Base-by-base conservation (phyloP, 2,113 vertebrate genomes). In the Cepphus grylle region DNA sequence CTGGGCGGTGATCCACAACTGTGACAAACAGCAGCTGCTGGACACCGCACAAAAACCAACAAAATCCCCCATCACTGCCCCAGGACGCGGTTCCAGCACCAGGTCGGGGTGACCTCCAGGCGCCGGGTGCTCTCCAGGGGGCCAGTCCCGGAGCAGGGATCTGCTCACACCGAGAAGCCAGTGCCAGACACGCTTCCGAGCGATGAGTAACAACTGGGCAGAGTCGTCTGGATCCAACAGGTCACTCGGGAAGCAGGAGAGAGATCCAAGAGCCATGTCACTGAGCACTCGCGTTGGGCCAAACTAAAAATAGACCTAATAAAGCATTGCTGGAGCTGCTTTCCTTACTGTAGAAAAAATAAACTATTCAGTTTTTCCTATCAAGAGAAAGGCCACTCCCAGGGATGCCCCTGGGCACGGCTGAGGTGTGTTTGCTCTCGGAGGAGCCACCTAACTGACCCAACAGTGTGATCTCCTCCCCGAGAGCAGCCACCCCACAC, bases 181-280 rank as follows among this genome's bases (percentile, higher is more conserved):
- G 45, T 2, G 1, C 59, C 12, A 12, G 90, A 76, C 27, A 17
- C 4, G 8, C 59, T 71, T 74, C 88, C 86, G n/a, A 88, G 83
- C 11, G 11, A 25, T 79, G 78, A 90, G 38, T 62, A 76, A 94
- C 0, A 12, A 34, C 67, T 90, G 88, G 81, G 81, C 78, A 95
- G 86, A 70, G 74, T 11, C 4, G 1, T 29, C 70, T 90, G 81
- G 52, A 92, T 62, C 65, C 59, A 65, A 62, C 30, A 49, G 80
- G 82, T 88, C 90, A 43, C 81, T 81, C 1, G 11, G 77, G 70
- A 93, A 78, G 83, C 65, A 52, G 58, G 58, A 40, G 69, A 81
- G 89, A 92, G 85, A 84, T 86, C 83, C 86, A 95, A 84, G 84
- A 90, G 61, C 22, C 49, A 27, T 81, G 56, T 81, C 84, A 81